A percentile compares a stretch with the other conserved stretches of the same genome.
phyloP scores from a whole-genome alignment of 2,113 vertebrate genomes.

The Brachirus orientalis region DNA sequence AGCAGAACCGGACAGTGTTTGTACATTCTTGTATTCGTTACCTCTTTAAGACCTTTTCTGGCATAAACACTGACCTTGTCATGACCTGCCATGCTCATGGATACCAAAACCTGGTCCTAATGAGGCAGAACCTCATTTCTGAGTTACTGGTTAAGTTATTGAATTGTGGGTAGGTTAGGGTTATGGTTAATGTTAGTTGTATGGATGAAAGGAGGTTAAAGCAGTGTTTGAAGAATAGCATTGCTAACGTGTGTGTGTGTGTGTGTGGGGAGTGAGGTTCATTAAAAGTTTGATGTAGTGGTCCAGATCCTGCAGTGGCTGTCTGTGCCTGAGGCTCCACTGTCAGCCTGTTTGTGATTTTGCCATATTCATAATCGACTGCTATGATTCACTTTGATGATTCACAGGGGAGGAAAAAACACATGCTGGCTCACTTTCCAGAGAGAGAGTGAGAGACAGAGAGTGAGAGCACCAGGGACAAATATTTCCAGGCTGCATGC shows the following conservation, averaged over 20 bases:
- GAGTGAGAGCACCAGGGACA: constrained; percentile 49
- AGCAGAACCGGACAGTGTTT: too few relatives aligned
- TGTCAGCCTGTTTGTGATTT: constrained; percentile 53
- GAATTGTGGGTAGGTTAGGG: too few relatives aligned
- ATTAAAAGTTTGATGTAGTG: constrained; percentile 27
- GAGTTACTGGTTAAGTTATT: too few relatives aligned
- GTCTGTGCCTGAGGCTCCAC: constrained; percentile 26
- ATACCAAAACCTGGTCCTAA: too few relatives aligned
- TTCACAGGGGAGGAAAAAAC: constrained; percentile 28
- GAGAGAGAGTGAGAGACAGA: background rate
- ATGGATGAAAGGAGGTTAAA: too few relatives aligned
- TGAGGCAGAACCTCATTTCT: too few relatives aligned
- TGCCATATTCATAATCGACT: constrained; percentile 64
- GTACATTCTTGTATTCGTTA: too few relatives aligned
- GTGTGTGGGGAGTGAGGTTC: constrained; percentile 3
- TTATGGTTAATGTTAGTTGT: too few relatives aligned
- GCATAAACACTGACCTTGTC: too few relatives aligned
- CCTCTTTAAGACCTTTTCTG: too few relatives aligned
- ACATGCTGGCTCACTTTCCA: constrained; percentile 35
- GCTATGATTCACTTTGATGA: constrained; percentile 70
- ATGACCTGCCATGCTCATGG: too few relatives aligned
- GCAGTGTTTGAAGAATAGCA: too few relatives aligned
- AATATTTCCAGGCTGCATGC: constrained; percentile 71
- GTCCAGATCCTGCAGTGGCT: constrained; percentile 36
- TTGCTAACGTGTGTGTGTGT: background rate